Conservation (phyloP, 2,113 vertebrate species). For the Tor tambroides region DNA sequence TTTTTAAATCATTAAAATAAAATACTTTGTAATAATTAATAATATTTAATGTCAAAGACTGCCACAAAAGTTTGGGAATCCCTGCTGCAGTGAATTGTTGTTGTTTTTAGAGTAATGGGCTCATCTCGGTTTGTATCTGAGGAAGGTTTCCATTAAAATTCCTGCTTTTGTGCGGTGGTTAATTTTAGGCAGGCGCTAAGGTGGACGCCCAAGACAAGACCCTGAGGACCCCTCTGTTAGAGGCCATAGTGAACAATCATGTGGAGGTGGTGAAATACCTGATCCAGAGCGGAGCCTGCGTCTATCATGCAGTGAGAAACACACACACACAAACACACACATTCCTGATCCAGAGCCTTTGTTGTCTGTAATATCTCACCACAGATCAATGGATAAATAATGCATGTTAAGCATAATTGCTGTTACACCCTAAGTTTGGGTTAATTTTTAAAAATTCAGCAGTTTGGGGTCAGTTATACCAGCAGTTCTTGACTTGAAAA, state of each 20-base stretch:
- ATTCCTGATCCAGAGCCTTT: neutral
- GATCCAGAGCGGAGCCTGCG: constrained; percentile 83
- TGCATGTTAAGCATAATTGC: too few relatives aligned
- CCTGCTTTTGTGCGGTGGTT: neutral
- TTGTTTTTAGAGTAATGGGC: neutral
- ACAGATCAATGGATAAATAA: too few relatives aligned
- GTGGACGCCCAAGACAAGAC: constrained; percentile 87
- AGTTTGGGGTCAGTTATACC: too few relatives aligned
- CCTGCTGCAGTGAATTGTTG: too few relatives aligned
- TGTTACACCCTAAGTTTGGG: too few relatives aligned
- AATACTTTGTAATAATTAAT: too few relatives aligned
- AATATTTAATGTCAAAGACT: too few relatives aligned
- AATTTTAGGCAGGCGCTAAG: constrained; percentile 84
- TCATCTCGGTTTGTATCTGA: neutral
- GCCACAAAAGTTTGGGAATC: too few relatives aligned
- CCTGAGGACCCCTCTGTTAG: constrained; percentile 85
- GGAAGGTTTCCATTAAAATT: neutral
- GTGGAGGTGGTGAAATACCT: constrained; percentile 83
- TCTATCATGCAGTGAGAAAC: constrained; percentile 81
- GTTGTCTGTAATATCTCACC: too few relatives aligned
- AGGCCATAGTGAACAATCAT: constrained; percentile 87
- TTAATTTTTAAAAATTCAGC: too few relatives aligned
- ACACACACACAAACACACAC: neutral
- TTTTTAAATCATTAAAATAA: too few relatives aligned
- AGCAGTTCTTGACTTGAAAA: neutral